Evolutionary conservation across 2,888 invertebrate genomes (phyloP).

Genomic region (Drosophila merina): DNA sequence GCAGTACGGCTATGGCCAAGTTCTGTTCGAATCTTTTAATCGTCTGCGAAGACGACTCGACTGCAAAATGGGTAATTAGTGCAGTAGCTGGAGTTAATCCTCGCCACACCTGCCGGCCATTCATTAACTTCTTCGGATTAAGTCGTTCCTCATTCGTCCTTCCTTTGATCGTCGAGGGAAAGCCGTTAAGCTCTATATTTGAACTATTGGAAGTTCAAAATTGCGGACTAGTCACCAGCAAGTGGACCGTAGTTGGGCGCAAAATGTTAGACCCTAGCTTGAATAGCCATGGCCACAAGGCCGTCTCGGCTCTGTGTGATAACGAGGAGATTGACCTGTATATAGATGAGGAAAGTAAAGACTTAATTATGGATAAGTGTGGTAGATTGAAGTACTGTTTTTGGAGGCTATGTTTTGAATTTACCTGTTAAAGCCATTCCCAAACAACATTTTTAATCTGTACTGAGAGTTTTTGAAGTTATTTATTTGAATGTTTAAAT

Average conservation of each 20-base stretch:
- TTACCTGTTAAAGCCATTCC: background rate
- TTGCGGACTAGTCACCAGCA: constrained; percentile 3
- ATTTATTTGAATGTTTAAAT: constrained; percentile 2
- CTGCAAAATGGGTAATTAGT: constrained; percentile 10
- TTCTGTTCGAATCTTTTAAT: constrained; percentile 5
- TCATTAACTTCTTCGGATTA: constrained; percentile 5
- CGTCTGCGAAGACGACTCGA: constrained; percentile 3
- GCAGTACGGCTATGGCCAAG: background rate
- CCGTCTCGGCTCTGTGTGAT: background rate
- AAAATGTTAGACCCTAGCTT: background rate
- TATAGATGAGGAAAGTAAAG: background rate
- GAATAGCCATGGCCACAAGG: background rate
- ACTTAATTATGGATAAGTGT: background rate
- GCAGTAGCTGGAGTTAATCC: background rate
- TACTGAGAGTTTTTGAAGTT: background rate
- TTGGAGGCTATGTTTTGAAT: background rate
- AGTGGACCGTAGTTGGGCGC: constrained; percentile 9
- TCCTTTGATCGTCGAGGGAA: constrained; percentile 1
- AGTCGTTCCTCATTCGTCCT: background rate
- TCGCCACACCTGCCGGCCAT: background rate
- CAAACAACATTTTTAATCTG: background rate
- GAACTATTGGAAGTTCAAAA: constrained; percentile 13
- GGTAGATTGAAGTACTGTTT: background rate
- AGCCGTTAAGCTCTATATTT: constrained; percentile 6
- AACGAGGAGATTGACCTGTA: background rate